Percentiles rank a stretch among this genome's conserved stretches.
Conservation (phyloP, 2,888 invertebrate genomes). For the Lasius fuliginosus region DNA sequence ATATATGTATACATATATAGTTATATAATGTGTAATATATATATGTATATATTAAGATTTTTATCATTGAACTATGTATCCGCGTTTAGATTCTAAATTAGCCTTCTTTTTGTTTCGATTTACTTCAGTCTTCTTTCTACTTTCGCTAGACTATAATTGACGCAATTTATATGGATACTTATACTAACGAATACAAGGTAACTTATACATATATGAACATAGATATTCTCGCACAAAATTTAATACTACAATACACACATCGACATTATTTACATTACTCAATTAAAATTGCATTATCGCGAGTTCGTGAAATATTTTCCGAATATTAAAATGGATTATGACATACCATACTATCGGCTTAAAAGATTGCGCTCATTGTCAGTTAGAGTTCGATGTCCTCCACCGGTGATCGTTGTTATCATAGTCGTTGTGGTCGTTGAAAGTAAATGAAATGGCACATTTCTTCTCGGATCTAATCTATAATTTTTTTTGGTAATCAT, state of each 20-base stretch:
- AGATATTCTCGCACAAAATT: background rate
- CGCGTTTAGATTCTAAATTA: background rate
- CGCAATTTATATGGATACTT: background rate
- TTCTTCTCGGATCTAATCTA: slow-evolving; percentile 1
- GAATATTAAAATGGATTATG: background rate
- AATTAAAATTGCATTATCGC: slow-evolving; percentile 44
- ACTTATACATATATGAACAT: background rate
- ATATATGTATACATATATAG: too few relatives aligned
- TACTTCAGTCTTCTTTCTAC: background rate
- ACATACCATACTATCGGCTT: background rate
- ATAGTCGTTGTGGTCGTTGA: background rate
- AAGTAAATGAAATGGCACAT: background rate
- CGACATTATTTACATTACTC: slow-evolving; percentile 15
- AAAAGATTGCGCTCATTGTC: slow-evolving; percentile 12
- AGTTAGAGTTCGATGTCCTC: background rate
- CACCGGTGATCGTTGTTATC: background rate
- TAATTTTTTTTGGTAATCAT: background rate
- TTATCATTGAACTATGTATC: background rate
- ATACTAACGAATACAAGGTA: background rate
- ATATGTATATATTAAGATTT: background rate
- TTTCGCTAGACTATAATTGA: background rate
- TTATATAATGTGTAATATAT: too few relatives aligned
- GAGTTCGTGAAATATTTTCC: slow-evolving; percentile 2
- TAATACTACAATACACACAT: background rate
- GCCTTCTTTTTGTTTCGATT: background rate